A percentile compares a stretch with the other conserved stretches of the same genome.
phyloP scores from a whole-genome alignment of 2,888 invertebrate species.

The Metacarcinus magister region DNA sequence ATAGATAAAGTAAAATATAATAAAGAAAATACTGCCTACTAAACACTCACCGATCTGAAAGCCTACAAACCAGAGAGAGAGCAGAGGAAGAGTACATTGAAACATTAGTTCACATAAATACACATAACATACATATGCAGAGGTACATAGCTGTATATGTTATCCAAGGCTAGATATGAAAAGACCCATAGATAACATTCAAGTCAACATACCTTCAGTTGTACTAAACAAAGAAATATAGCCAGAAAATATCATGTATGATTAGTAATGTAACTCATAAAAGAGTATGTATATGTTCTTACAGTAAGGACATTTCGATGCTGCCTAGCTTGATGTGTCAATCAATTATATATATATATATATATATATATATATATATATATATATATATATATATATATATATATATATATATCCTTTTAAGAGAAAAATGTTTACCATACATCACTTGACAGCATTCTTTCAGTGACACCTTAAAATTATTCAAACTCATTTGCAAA shows the following conservation, averaged over 20 bases:
- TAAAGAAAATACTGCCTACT: constrained; percentile 60
- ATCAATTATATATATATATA: neutral
- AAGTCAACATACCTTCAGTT: constrained; percentile 74
- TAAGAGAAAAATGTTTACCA: too few species aligned
- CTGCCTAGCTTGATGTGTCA: neutral
- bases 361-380: constrained; percentile 48
- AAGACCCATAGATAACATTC: constrained; percentile 67
- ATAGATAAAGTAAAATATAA: neutral
- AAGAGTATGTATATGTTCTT: neutral
- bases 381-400: constrained; percentile 41
- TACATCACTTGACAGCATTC: too few species aligned
- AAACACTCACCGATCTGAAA: constrained; percentile 83
- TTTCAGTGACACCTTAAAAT: too few species aligned
- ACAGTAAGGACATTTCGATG: neutral
- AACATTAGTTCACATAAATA: constrained; percentile 80
- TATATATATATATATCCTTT: neutral
- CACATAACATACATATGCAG: constrained; percentile 78
- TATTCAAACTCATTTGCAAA: too few species aligned
- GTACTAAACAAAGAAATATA: constrained; percentile 71
- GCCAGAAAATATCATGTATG: constrained; percentile 67
- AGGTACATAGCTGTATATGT: constrained; percentile 76
- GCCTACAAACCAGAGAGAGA: constrained; percentile 82
- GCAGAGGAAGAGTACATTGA: constrained; percentile 81
- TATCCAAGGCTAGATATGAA: constrained; percentile 56
- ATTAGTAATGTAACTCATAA: constrained; percentile 52